A percentile compares a stretch with the other conserved stretches of the same genome.
phyloP scores from a whole-genome alignment of 2,797 vertebrate genomes.

The Esox lucius region DNA sequence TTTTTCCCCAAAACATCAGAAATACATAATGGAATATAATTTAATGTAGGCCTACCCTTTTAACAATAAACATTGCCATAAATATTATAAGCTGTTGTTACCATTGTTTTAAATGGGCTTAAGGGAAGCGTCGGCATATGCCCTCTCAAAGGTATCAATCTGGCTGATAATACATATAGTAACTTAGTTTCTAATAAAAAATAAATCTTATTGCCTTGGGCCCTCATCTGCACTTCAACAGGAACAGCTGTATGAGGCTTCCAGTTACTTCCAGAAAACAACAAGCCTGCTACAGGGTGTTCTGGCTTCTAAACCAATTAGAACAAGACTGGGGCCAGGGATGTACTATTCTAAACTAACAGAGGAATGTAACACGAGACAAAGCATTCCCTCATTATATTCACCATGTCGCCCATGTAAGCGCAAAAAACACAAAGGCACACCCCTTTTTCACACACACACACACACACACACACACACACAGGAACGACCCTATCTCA shows the following conservation, averaged over 20 bases:
- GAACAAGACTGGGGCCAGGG: constrained; percentile 23
- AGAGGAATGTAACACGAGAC: constrained; percentile 69
- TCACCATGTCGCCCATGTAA: constrained; percentile 60
- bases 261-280: background rate
- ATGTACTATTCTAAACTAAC: constrained; percentile 45
- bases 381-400: constrained; percentile 69
- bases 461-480: too few relatives aligned
- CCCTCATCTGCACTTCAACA: background rate
- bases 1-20: too few relatives aligned
- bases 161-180: background rate
- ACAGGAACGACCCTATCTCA: too few relatives aligned
- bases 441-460: background rate
- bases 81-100: too few relatives aligned
- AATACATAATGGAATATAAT: too few relatives aligned
- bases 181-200: background rate
- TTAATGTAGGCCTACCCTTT: too few relatives aligned
- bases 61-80: too few relatives aligned
- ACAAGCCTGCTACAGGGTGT: constrained; percentile 32
- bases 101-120: too few relatives aligned
- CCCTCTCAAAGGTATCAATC: background rate
- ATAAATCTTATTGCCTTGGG: background rate
- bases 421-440: background rate
- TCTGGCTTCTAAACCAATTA: constrained; percentile 35
- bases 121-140: background rate
- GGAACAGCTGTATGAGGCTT: background rate